phyloP scores from a whole-genome alignment of 2,797 vertebrate species.

The Manis javanica region DNA sequence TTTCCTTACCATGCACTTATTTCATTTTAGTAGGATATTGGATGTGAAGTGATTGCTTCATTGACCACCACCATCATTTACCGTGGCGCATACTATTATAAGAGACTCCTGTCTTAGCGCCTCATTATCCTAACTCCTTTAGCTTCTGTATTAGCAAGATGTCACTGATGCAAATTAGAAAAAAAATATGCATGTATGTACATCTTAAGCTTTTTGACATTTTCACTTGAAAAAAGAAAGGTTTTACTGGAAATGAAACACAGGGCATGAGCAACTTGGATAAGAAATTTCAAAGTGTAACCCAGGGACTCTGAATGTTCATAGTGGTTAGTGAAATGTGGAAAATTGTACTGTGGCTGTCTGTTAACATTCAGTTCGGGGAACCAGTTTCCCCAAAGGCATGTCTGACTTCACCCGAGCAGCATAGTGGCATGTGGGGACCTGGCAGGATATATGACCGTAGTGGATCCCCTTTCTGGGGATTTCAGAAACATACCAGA shows the following conservation, averaged over 20 bases:
- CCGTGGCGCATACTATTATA: slow-evolving; percentile 29
- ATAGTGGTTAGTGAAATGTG: slow-evolving; percentile 24
- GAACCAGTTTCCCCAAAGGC: not conserved
- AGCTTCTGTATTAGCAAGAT: slow-evolving; percentile 65
- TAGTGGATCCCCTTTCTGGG: not conserved
- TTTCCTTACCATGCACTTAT: slow-evolving; percentile 69
- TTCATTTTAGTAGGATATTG: slow-evolving; percentile 59
- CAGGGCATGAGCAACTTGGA: not conserved
- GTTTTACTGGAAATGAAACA: slow-evolving; percentile 68
- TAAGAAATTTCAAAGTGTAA: slow-evolving; percentile 54
- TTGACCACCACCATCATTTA: slow-evolving; percentile 71
- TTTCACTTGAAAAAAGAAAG: slow-evolving; percentile 57
- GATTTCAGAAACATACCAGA: not conserved
- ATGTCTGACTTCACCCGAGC: not conserved
- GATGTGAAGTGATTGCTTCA: slow-evolving; percentile 57
- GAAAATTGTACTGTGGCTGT: not conserved
- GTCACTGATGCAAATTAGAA: slow-evolving; percentile 53
- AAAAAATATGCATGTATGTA: not conserved
- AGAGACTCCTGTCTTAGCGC: slow-evolving; percentile 23
- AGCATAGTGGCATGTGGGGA: not conserved
- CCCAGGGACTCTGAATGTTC: slow-evolving; percentile 22
- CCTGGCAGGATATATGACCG: not conserved
- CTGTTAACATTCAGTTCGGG: slow-evolving; percentile 43
- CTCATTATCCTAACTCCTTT: slow-evolving; percentile 56
- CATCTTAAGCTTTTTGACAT: slow-evolving; percentile 53